Percentiles rank a stretch among this genome's conserved stretches.
Conservation (phyloP, 2,113 vertebrate species). For the Chlorodrepanis virens region DNA sequence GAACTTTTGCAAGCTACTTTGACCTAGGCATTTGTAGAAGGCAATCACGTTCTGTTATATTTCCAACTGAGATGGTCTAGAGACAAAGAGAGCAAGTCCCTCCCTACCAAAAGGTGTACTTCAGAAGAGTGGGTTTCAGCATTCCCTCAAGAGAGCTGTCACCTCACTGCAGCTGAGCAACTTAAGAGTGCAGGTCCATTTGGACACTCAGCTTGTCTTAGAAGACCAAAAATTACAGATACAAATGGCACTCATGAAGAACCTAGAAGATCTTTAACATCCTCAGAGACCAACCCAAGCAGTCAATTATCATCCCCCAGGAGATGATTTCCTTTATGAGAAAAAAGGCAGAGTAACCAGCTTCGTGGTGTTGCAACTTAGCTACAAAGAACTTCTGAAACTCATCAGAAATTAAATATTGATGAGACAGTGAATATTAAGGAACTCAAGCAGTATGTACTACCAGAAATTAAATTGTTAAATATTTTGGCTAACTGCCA, state of each 20-base stretch:
- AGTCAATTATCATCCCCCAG: neutral
- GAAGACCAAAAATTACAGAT: neutral
- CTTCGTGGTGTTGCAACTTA: neutral
- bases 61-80: neutral
- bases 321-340: neutral
- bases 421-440: neutral
- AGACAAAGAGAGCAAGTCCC: neutral
- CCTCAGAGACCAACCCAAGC: neutral
- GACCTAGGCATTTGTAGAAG: neutral
- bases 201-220: neutral
- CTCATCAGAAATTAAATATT: neutral
- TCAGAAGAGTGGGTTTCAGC: neutral
- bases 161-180: neutral
- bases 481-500: conserved; percentile 42
- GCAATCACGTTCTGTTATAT: neutral
- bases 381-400: neutral
- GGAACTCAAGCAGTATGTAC: neutral
- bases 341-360: neutral
- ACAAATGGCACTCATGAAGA: neutral
- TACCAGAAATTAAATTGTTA: conserved; percentile 50
- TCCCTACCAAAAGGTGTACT: neutral
- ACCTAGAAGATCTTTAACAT: neutral
- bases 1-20: rapidly evolving
- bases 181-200: neutral
- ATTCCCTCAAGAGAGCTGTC: neutral